Evolutionary conservation across 2,888 invertebrate species (phyloP).

Genomic region (Platycheirus albimanus): DNA sequence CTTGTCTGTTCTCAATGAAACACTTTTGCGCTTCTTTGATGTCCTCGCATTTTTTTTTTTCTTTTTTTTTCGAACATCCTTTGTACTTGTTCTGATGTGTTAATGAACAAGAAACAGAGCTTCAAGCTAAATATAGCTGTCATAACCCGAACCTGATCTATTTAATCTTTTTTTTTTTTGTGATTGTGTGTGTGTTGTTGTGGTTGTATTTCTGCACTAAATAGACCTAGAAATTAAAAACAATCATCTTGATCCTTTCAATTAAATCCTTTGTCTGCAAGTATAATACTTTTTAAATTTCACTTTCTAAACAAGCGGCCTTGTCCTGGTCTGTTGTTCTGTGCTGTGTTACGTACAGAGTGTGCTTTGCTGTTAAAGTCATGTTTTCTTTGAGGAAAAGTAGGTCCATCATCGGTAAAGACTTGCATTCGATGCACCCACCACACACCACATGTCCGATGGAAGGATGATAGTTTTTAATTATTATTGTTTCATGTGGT

Average conservation of each 20-base stretch:
- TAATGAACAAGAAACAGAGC: conserved; percentile 6
- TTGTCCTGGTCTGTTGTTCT: too few relatives aligned
- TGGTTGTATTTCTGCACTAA: conserved; percentile 22
- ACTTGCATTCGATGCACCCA: neutral
- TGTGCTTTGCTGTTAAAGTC: neutral
- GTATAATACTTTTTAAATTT: conserved; percentile 19
- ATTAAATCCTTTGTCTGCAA: conserved; percentile 12
- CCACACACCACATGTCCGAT: too few relatives aligned
- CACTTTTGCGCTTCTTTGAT: conserved; percentile 1
- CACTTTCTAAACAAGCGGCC: conserved; percentile 28
- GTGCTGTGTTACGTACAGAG: too few relatives aligned
- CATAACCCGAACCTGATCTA: conserved; percentile 56
- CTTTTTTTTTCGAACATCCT: neutral
- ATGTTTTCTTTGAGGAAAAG: conserved; percentile 6
- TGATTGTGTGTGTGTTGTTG: neutral
- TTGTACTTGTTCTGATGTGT: too few relatives aligned
- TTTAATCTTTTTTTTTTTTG: conserved; percentile 8
- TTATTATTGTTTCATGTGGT: neutral
- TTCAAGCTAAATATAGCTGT: conserved; percentile 1
- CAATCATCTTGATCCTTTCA: conserved; percentile 54
- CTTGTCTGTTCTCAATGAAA: conserved; percentile 8
- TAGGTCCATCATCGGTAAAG: neutral
- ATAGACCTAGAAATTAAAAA: conserved; percentile 38
- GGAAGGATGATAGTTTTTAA: neutral
- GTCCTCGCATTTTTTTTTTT: neutral